phyloP scores from a whole-genome alignment of 1,140 invertebrate genomes.

The Choristoneura fumiferana region DNA sequence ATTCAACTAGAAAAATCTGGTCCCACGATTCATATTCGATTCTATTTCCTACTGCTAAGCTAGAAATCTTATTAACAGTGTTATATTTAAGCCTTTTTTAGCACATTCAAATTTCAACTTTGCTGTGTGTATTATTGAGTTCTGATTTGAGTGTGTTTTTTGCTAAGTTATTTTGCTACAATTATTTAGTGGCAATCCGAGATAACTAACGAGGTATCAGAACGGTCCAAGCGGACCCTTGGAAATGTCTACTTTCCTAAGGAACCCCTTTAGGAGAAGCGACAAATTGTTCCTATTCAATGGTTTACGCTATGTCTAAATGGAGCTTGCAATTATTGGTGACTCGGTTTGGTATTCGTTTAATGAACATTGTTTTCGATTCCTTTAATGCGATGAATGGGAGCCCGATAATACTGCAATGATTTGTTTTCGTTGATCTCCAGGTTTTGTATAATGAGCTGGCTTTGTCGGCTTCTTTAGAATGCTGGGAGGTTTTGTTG shows the following conservation, averaged over 20 bases:
- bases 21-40: conserved; percentile 45
- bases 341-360: conserved; percentile 66
- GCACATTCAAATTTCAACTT: conserved; percentile 30
- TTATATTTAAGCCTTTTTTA: not conserved
- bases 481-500: not conserved
- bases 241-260: conserved; percentile 61
- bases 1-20: conserved; percentile 24
- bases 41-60: conserved; percentile 51
- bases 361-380: conserved; percentile 72
- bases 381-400: conserved; percentile 49
- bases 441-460: conserved; percentile 44
- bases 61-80: conserved; percentile 43
- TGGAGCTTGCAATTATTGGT: conserved; percentile 69
- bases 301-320: conserved; percentile 64
- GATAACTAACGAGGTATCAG: conserved; percentile 71
- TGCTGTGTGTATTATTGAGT: conserved; percentile 25
- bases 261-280: conserved; percentile 52
- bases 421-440: conserved; percentile 52
- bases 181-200: conserved; percentile 66
- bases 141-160: conserved; percentile 21
- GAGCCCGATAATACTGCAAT: conserved; percentile 47
- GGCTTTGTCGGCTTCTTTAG: conserved; percentile 32
- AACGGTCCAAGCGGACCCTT: conserved; percentile 55
- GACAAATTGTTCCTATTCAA: conserved; percentile 74
- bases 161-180: conserved; percentile 52